Evolutionary conservation across 2,113 vertebrate species (phyloP).

Genomic region (Barnardius zonarius): DNA sequence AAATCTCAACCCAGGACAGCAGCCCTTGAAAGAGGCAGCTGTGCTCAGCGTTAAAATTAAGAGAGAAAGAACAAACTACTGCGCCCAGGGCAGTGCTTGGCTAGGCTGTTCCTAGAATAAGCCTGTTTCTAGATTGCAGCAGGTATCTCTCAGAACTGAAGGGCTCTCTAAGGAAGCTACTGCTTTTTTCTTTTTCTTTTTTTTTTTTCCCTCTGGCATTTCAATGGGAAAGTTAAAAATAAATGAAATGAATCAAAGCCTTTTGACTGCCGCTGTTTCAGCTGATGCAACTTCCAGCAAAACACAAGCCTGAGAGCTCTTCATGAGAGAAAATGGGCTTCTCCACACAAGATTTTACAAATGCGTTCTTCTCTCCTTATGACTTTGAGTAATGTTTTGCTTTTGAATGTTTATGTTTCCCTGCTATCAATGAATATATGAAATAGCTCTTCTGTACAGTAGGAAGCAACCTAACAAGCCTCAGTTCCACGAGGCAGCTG

Average conservation of each 20-base stretch:
- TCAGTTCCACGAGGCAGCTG: not conserved
- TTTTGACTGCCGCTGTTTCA: constrained; percentile 13
- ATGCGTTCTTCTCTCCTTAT: not conserved
- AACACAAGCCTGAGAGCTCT: constrained; percentile 23
- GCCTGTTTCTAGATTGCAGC: not conserved
- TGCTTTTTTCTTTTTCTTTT: not conserved
- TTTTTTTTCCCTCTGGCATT: not conserved
- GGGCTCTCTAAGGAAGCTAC: not conserved
- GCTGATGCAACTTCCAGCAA: constrained; percentile 23
- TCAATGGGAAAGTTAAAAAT: constrained; percentile 54
- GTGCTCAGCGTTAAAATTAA: not conserved
- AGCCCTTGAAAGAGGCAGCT: not conserved
- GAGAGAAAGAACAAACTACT: not conserved
- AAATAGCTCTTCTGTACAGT: not conserved
- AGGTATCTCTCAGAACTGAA: constrained; percentile 10
- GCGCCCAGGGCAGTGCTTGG: not conserved
- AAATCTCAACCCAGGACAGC: fast-evolving
- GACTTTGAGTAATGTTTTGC: not conserved
- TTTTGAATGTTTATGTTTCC: not conserved
- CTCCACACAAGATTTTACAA: constrained; percentile 27
- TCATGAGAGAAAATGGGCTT: not conserved
- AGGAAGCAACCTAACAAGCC: not conserved
- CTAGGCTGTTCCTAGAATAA: not conserved
- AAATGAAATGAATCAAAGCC: constrained; percentile 28
- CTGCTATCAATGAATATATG: not conserved